A percentile compares a stretch with the other conserved stretches of the same genome.
Evolutionary conservation across 2,888 invertebrate genomes (phyloP).

Genomic region (Lithodes maja): DNA sequence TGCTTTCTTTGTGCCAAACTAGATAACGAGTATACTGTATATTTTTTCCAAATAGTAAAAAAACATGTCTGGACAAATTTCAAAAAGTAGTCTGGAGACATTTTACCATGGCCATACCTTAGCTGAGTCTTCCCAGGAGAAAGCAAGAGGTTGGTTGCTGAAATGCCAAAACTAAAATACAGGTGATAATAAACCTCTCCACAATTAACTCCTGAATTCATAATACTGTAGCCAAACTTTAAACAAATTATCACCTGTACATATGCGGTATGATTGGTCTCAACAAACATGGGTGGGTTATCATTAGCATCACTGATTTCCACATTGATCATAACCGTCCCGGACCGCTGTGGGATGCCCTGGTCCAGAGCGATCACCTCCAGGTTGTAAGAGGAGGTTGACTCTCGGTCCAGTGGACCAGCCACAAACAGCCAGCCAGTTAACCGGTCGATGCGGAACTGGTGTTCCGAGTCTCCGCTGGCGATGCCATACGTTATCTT

Average conservation of each 20-base stretch:
- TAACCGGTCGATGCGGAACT: constrained; percentile 85
- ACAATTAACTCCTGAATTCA: no score
- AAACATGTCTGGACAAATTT: no score
- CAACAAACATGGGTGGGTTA: constrained; percentile 89
- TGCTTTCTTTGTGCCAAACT: no score
- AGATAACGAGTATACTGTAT: no score
- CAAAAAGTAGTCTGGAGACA: no score
- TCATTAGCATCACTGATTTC: constrained; percentile 94
- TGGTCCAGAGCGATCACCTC: constrained; percentile 89
- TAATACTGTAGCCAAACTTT: no score
- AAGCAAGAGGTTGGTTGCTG: no score
- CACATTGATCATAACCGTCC: constrained; percentile 84
- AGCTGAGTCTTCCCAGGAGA: no score
- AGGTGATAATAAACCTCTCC: no score
- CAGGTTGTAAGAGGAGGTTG: constrained; percentile 79
- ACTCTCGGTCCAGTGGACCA: constrained; percentile 87
- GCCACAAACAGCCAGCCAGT: constrained; percentile 86
- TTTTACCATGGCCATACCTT: no score
- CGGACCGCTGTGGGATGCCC: constrained; percentile 85
- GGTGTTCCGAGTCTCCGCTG: constrained; percentile 83
- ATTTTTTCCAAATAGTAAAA: no score
- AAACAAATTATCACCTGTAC: constrained; percentile 77
- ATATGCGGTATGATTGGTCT: constrained; percentile 85
- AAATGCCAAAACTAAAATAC: no score
- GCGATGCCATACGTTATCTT: constrained; percentile 85